These are phyloP conservation scores for Aptenodytes patagonicus DNA, from an alignment of 2,113 vertebrate genomes.

Conservation along the genomic window DNA sequence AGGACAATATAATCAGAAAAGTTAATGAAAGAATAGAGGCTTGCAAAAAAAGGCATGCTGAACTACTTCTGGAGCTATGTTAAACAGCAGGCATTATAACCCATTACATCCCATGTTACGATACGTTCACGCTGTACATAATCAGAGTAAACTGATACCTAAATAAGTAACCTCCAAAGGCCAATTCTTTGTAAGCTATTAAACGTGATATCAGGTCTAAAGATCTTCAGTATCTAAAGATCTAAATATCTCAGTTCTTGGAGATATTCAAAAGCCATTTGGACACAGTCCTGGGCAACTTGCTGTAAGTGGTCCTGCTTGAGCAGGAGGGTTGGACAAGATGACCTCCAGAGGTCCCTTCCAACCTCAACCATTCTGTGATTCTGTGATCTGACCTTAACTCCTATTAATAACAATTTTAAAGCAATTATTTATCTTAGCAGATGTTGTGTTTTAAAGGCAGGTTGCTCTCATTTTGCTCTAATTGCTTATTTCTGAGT, in stretches of 20 bases:
- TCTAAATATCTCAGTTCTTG: neutral
- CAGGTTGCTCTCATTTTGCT: neutral
- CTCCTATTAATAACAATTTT: neutral
- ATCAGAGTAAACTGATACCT: neutral
- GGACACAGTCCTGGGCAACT: neutral
- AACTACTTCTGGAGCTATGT: slow-evolving; percentile 53
- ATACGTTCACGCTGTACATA: neutral
- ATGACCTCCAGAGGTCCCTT: neutral
- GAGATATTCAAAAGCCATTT: neutral
- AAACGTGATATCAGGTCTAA: neutral
- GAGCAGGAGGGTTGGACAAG: neutral
- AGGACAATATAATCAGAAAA: neutral
- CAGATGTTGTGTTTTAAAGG: neutral
- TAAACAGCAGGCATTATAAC: neutral
- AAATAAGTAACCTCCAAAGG: neutral
- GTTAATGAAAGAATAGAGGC: neutral
- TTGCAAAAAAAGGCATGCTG: neutral
- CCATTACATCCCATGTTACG: neutral
- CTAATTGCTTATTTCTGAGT: neutral
- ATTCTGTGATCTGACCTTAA: neutral
- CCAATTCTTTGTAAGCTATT: neutral
- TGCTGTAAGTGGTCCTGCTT: neutral
- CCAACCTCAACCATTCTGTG: neutral
- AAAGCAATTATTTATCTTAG: neutral
- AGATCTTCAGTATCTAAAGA: neutral